A percentile compares a stretch with the other conserved stretches of the same genome.
Evolutionary conservation across 2,888 invertebrate species (phyloP).

Genomic region (Ditula angustiorana): DNA sequence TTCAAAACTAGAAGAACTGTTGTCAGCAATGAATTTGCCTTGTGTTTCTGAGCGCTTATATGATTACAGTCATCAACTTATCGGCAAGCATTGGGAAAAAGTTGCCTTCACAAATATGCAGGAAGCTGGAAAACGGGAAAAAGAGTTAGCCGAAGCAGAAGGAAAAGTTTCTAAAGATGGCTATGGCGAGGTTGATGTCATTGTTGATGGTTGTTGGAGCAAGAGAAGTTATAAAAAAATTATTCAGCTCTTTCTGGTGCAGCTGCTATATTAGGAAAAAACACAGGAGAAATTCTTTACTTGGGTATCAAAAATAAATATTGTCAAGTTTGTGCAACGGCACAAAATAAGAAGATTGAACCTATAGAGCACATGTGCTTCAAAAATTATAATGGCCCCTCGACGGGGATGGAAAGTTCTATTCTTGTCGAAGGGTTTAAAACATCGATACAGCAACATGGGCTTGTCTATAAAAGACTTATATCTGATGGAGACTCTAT

Average conservation of each 20-base stretch:
- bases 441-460: no score
- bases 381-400: no score
- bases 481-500: slow-evolving; percentile 26
- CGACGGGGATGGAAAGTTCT: no score
- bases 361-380: no score
- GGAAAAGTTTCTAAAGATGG: background rate
- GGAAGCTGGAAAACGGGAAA: background rate
- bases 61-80: background rate
- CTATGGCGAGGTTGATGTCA: slow-evolving; percentile 18
- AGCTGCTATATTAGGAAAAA: no score
- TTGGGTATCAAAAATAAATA: no score
- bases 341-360: no score
- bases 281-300: no score
- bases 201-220: slow-evolving; percentile 37
- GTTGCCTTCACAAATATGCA: background rate
- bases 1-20: background rate
- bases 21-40: background rate
- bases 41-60: background rate
- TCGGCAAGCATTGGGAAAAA: background rate
- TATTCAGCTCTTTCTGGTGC: slow-evolving; percentile 27
- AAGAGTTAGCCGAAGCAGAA: background rate
- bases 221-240: slow-evolving; percentile 36
- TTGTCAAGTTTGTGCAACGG: no score
- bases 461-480: slow-evolving; percentile 12
- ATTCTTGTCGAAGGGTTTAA: no score